phyloP scores from a whole-genome alignment of 1,140 invertebrate species.

The Nasonia longicornis region DNA sequence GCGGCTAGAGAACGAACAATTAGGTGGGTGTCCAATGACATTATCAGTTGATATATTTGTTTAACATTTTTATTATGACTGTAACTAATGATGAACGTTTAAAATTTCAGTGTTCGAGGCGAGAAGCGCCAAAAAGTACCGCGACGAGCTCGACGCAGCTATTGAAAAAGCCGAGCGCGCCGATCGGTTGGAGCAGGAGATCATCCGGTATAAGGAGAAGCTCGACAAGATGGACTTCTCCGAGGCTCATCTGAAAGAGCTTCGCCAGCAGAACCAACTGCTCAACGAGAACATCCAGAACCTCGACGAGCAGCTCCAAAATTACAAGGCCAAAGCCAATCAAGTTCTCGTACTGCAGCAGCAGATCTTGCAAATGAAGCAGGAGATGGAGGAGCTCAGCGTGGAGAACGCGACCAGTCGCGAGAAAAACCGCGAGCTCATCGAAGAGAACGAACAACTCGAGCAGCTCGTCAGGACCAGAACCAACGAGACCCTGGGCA shows the following conservation, averaged over 20 bases:
- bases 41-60: background rate
- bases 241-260: conserved; percentile 23
- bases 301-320: conserved; percentile 33
- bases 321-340: conserved; percentile 28
- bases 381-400: conserved; percentile 21
- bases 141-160: conserved; percentile 49
- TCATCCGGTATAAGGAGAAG: conserved; percentile 36
- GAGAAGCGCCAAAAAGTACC: conserved; percentile 32
- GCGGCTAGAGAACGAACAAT: conserved; percentile 32
- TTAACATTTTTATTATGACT: background rate
- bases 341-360: conserved; percentile 15
- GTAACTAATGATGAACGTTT: background rate
- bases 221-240: conserved; percentile 3
- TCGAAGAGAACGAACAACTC: conserved; percentile 5
- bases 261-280: conserved; percentile 37
- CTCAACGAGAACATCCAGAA: conserved; percentile 36
- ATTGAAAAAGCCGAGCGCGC: conserved; percentile 40
- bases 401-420: background rate
- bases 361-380: conserved; percentile 30
- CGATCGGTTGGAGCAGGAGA: conserved; percentile 44
- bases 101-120: conserved; percentile 33
- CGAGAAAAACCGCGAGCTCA: conserved; percentile 20
- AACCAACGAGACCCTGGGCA: conserved; percentile 26
- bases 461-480: conserved; percentile 25
- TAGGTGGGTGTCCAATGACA: conserved; percentile 10